phyloP scores from a whole-genome alignment of 2,888 invertebrate species.

The Drosophila nr. medialis region DNA sequence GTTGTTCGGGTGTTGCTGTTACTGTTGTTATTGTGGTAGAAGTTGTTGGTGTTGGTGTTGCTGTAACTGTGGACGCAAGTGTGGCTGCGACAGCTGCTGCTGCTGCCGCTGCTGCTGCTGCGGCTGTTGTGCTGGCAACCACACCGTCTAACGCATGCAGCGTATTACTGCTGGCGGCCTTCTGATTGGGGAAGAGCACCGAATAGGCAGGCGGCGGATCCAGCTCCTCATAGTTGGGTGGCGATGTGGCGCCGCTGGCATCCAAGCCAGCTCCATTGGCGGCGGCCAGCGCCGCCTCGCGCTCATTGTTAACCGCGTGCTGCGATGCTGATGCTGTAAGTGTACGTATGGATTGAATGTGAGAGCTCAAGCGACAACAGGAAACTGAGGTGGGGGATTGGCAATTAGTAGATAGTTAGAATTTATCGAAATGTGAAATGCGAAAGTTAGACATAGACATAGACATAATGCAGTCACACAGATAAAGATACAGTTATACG shows the following conservation, averaged over 20 bases:
- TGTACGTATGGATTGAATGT: slow-evolving; percentile 82
- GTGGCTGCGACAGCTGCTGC: slow-evolving; percentile 38
- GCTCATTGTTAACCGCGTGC: slow-evolving; percentile 83
- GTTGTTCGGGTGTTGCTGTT: slow-evolving; percentile 17
- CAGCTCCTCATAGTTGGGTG: slow-evolving; percentile 88
- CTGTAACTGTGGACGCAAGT: slow-evolving; percentile 36
- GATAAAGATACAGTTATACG: slow-evolving; percentile 4
- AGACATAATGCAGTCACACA: slow-evolving; percentile 24
- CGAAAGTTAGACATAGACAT: slow-evolving; percentile 53
- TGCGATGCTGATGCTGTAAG: slow-evolving; percentile 84
- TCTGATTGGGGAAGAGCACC: slow-evolving; percentile 87
- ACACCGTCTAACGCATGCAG: slow-evolving; percentile 68
- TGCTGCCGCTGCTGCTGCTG: slow-evolving; percentile 43
- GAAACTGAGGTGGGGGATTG: slow-evolving; percentile 55
- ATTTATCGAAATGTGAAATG: slow-evolving; percentile 7
- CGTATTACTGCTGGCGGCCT: slow-evolving; percentile 78
- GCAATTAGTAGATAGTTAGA: neutral
- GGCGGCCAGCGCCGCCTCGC: slow-evolving; percentile 81
- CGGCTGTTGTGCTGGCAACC: slow-evolving; percentile 56
- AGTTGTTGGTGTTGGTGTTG: slow-evolving; percentile 33
- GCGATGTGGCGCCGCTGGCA: slow-evolving; percentile 73
- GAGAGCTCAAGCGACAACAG: slow-evolving; percentile 81
- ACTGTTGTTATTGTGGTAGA: slow-evolving; percentile 12
- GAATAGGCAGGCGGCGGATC: slow-evolving; percentile 89
- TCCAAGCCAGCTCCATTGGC: slow-evolving; percentile 70